Conservation (phyloP, 2,113 vertebrate genomes). For the Lampris incognitus region DNA sequence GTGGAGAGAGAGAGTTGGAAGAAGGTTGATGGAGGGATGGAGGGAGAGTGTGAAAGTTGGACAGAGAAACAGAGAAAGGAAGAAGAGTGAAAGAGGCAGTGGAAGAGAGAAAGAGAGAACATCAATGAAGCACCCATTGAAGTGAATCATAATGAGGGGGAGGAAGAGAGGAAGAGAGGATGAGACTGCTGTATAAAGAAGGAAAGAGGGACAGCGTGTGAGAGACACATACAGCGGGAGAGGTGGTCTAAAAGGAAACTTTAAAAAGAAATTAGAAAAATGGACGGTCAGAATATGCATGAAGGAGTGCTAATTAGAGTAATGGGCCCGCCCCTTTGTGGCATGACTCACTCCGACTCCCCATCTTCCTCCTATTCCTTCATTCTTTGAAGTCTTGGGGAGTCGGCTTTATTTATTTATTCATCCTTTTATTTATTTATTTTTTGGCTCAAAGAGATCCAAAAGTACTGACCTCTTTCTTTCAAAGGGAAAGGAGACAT, state of each 20-base stretch:
- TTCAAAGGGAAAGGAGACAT: slow-evolving; percentile 60
- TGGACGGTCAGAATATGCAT: slow-evolving; percentile 54
- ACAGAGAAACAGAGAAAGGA: neutral
- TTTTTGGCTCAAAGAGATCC: slow-evolving; percentile 43
- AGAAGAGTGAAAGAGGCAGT: neutral
- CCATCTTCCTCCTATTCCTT: slow-evolving; percentile 35
- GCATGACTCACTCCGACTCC: slow-evolving; percentile 56
- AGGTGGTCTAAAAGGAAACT: neutral
- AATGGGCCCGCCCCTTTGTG: slow-evolving; percentile 56
- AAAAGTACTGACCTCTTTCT: slow-evolving; percentile 73
- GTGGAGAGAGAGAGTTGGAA: neutral
- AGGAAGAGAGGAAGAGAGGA: neutral
- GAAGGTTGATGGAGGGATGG: too few relatives aligned
- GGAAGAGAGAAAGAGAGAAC: neutral
- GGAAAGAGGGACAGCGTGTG: neutral
- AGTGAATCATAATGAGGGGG: neutral
- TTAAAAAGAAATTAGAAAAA: neutral
- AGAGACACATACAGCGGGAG: neutral
- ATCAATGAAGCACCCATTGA: neutral
- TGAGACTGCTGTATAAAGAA: neutral
- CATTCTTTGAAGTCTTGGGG: slow-evolving; percentile 69
- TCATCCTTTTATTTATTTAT: slow-evolving; percentile 37
- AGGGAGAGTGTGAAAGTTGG: neutral
- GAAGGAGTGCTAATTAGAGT: slow-evolving; percentile 65
- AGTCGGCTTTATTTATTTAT: slow-evolving; percentile 65